Evolutionary conservation across 2,797 vertebrate genomes (phyloP), one percentile per base, ranked within the genome.

Genomic region (Columba guinea): DNA sequence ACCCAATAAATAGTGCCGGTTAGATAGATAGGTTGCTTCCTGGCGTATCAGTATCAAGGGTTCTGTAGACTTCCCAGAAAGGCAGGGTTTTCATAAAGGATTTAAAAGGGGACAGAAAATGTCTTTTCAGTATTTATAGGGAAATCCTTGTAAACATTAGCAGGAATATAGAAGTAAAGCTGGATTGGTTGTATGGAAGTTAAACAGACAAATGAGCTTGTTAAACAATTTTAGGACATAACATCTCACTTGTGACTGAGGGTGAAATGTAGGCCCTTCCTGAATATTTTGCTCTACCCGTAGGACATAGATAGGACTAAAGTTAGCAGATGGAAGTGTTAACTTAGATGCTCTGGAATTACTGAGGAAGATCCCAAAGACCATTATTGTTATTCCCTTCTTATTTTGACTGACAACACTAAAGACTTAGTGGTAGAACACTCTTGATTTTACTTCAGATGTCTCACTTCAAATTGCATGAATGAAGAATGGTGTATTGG

Each of bases 1-100:
- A 59, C 46, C 6, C 11, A 63, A 41, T 86, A 92, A 84, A 76
- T 74, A 89, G 15, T 64, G 52, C 35, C 1, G 1, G 35, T 93
- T 82, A 70, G 81, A 90, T 92, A 87, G 88, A 82, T 92, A 87
- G 88, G 79, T 24, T n/a, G 48, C 21, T 62, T 81, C 63, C 65
- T 88, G 63, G 17, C 52, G 20, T 85, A 51, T 68, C 55, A 55
- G 32, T 56, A 51, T 79, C 59, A 84, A 70, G 74, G 46, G 28
- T 28, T 92, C 65, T 79, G 59, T 63, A 48, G 76, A 19, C n/a
- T 84, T 87, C 35, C 48, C 32, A 53, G 52, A 74, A 93, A 70
- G 30, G 24, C 19, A 28, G 27, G 7, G 5, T 76, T 89, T 94
- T 89, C 8, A 23, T 79, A 46, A 79, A 56, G 32, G 28, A 34